phyloP scores from a whole-genome alignment of 1,140 invertebrate genomes.

The Steinernema khuongi region DNA sequence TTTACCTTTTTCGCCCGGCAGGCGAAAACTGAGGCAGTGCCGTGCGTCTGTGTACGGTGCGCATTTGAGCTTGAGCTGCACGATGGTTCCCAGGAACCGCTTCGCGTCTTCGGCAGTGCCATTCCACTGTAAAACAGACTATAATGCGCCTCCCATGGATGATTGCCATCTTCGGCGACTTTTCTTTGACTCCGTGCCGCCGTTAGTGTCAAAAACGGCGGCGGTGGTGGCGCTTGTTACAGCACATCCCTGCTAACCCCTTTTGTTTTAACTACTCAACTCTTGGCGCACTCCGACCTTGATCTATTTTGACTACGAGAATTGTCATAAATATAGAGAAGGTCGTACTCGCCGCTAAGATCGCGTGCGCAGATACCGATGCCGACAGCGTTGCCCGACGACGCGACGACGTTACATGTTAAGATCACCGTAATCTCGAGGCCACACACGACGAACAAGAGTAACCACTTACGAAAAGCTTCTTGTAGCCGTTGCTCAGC shows the following conservation, averaged over 20 bases:
- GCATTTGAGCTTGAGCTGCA: background rate
- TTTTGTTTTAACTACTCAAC: background rate
- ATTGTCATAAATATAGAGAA: conserved; percentile 17
- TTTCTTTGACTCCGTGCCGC: background rate
- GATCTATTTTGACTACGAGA: conserved; percentile 10
- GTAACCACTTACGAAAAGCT: background rate
- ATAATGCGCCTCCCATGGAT: background rate
- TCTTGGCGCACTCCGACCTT: background rate
- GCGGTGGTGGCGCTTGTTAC: background rate
- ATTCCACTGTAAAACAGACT: conserved; percentile 35
- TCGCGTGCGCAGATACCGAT: conserved; percentile 3
- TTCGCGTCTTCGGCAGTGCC: conserved; percentile 30
- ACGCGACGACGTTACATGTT: background rate
- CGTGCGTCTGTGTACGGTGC: conserved; percentile 5
- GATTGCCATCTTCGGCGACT: background rate
- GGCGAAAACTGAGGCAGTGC: background rate
- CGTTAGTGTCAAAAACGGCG: background rate
- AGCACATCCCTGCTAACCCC: background rate
- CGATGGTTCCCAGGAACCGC: conserved; percentile 13
- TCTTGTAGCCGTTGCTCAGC: conserved; percentile 10
- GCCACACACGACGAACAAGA: background rate
- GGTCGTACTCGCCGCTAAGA: conserved; percentile 3
- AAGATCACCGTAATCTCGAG: background rate
- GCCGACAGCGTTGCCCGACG: too few species aligned
- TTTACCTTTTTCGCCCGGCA: conserved; percentile 5